Evolutionary conservation across 1,140 invertebrate species (phyloP).

Genomic region (Neuroterus valhalla): DNA sequence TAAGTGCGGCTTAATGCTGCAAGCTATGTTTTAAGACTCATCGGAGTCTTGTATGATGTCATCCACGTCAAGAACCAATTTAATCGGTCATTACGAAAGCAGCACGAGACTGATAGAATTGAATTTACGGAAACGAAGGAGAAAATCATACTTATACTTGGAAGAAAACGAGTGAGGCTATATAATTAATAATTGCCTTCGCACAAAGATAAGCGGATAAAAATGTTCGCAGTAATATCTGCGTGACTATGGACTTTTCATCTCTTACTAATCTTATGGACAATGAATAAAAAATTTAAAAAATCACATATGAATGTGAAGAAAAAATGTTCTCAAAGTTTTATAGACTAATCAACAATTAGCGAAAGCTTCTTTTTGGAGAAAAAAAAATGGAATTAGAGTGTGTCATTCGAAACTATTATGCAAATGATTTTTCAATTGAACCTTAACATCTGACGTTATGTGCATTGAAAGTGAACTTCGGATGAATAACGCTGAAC

Average conservation of each 20-base stretch:
- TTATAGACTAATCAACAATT: no score
- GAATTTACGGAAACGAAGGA: slow-evolving; percentile 21
- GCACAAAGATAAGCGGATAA: slow-evolving; percentile 10
- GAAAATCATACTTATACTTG: slow-evolving; percentile 20
- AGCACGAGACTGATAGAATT: slow-evolving; percentile 30
- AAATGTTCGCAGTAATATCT: not conserved
- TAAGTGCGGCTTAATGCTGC: slow-evolving; percentile 10
- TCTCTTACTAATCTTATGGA: not conserved
- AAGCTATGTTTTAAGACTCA: slow-evolving; percentile 12
- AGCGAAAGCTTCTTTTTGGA: no score
- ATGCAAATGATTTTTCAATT: not conserved
- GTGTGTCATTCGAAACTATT: not conserved
- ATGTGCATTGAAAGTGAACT: not conserved
- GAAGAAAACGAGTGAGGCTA: not conserved
- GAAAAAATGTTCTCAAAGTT: not conserved
- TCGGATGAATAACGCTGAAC: not conserved
- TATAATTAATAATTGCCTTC: slow-evolving; percentile 22
- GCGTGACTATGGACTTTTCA: not conserved
- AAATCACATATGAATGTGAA: not conserved
- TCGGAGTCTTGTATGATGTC: slow-evolving; percentile 14
- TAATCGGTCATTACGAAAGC: slow-evolving; percentile 30
- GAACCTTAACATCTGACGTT: not conserved
- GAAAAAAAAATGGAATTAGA: no score
- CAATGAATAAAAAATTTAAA: no score
- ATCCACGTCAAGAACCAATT: slow-evolving; percentile 26